A percentile compares a stretch with the other conserved stretches of the same genome.
phyloP scores from a whole-genome alignment of 2,113 vertebrate species.

The Tetrao urogallus region DNA sequence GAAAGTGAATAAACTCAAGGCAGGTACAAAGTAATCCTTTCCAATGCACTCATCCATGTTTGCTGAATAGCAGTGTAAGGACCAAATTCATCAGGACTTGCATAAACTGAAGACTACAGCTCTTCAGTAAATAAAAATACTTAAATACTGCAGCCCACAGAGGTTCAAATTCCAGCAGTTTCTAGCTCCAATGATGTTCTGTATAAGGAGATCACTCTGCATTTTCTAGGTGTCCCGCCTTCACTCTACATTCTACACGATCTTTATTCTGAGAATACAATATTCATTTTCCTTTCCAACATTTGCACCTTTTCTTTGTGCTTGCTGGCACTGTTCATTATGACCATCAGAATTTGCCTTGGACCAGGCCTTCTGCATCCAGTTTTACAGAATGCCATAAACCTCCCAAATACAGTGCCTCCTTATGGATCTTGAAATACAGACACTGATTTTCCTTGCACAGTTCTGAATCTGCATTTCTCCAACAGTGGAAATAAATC shows the following conservation, averaged over 20 bases:
- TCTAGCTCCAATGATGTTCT: neutral
- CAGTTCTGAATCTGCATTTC: neutral
- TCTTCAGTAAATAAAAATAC: neutral
- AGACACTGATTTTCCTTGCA: neutral
- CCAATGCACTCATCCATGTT: neutral
- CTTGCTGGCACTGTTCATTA: neutral
- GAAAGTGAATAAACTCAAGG: neutral
- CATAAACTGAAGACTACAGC: neutral
- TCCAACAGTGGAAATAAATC: neutral
- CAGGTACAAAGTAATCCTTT: neutral
- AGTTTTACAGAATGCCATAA: neutral
- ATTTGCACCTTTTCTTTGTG: neutral
- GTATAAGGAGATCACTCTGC: neutral
- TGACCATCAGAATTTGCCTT: neutral
- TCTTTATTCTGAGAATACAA: neutral
- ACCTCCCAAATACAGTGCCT: neutral
- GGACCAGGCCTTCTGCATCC: neutral
- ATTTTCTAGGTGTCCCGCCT: neutral
- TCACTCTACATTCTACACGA: neutral
- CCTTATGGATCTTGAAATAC: neutral
- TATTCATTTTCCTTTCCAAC: neutral
- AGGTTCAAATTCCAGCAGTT: neutral
- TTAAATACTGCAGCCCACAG: neutral
- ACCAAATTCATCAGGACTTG: neutral
- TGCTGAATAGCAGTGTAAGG: neutral